phyloP scores from a whole-genome alignment of 2,113 vertebrate species.

The Phoenicopterus ruber region DNA sequence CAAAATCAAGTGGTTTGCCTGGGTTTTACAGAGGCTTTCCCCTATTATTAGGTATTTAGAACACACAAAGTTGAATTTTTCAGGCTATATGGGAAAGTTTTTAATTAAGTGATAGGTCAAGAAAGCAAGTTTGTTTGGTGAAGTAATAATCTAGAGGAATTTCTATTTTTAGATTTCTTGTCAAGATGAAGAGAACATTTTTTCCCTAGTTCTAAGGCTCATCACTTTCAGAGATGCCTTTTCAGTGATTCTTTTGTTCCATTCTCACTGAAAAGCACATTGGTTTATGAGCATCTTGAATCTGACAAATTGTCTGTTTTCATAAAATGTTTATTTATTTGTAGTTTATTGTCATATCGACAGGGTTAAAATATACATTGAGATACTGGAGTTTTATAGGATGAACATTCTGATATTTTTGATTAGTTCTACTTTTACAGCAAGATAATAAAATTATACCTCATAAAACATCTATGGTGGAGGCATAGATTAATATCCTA shows the following conservation, averaged over 20 bases:
- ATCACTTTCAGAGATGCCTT: not conserved
- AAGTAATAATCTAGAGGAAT: not conserved
- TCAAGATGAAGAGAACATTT: not conserved
- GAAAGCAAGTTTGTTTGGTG: not conserved
- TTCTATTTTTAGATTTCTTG: slow-evolving; percentile 13
- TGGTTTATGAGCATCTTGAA: not conserved
- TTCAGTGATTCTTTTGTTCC: not conserved
- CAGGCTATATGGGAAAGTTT: not conserved
- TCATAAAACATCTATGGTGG: not conserved
- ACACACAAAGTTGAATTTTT: not conserved
- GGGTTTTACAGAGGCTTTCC: not conserved
- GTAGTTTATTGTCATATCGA: not conserved
- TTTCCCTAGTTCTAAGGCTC: not conserved
- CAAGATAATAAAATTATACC: not conserved
- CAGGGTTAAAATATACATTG: not conserved
- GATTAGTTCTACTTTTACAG: not conserved
- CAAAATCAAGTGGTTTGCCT: slow-evolving; percentile 16
- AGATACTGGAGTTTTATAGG: not conserved
- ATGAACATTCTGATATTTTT: not conserved
- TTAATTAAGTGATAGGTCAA: not conserved
- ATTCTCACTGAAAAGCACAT: not conserved
- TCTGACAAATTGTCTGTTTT: not conserved
- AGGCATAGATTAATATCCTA: not conserved
- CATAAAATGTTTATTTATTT: not conserved
- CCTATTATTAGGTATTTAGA: not conserved